Conservation (phyloP, 2,888 invertebrate genomes). For the Drosophila mimica region DNA sequence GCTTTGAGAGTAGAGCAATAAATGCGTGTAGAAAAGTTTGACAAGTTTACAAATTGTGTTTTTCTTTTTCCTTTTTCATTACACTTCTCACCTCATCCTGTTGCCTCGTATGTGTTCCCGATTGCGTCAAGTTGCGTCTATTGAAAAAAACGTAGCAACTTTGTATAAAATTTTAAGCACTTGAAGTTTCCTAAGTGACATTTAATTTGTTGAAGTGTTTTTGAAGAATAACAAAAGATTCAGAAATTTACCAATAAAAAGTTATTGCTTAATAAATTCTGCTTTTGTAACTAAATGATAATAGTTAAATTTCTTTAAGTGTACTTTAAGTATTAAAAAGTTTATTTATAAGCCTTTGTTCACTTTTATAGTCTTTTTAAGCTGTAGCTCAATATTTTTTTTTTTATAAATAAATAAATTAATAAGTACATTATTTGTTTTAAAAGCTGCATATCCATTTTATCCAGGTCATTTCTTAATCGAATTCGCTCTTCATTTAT, state of each 20-base stretch:
- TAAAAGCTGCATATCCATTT: background rate
- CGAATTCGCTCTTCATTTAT: background rate
- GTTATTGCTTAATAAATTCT: background rate
- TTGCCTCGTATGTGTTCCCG: background rate
- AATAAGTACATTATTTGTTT: background rate
- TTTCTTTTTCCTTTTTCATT: background rate
- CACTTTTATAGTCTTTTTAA: background rate
- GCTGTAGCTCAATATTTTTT: background rate
- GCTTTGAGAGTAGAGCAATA: slow-evolving; percentile 3
- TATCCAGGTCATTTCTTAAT: background rate
- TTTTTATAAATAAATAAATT: background rate
- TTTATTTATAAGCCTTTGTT: background rate
- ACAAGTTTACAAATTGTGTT: slow-evolving; percentile 9
- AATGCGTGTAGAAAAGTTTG: slow-evolving; percentile 26
- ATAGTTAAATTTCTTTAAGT: background rate
- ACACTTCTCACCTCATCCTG: background rate
- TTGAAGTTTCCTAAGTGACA: slow-evolving; percentile 4
- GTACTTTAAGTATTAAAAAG: background rate
- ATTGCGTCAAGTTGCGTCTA: slow-evolving; percentile 6
- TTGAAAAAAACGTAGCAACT: background rate
- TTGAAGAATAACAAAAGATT: background rate
- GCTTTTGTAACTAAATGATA: background rate
- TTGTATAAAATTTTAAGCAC: background rate
- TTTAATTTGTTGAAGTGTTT: background rate
- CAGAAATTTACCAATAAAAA: background rate